Evolutionary conservation across 2,888 invertebrate genomes (phyloP).

Genomic region (Spodoptera picta): DNA sequence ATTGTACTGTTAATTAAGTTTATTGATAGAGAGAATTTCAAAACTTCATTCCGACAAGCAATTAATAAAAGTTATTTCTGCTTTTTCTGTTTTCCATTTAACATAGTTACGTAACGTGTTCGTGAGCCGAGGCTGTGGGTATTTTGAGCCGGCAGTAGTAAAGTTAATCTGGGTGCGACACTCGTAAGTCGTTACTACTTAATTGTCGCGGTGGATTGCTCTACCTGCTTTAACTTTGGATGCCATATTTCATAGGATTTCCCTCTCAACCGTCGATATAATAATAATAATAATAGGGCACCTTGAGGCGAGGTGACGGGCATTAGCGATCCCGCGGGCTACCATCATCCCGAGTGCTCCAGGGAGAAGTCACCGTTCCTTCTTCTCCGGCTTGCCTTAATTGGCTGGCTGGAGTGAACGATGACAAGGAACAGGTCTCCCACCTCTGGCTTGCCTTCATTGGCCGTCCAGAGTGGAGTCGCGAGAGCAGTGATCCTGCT

Average conservation of each 20-base stretch:
- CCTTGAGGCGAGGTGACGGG: too few relatives aligned
- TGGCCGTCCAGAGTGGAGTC: too few relatives aligned
- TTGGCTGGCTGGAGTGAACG: too few relatives aligned
- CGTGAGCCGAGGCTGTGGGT: conserved; percentile 12
- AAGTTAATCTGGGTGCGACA: conserved; percentile 38
- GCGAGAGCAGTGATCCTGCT: too few relatives aligned
- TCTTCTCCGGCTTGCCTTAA: too few relatives aligned
- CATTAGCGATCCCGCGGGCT: too few relatives aligned
- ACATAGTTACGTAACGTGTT: conserved; percentile 24
- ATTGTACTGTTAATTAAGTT: conserved; percentile 60
- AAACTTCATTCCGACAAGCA: conserved; percentile 39
- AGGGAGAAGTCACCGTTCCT: too few relatives aligned
- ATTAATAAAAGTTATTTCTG: conserved; percentile 39
- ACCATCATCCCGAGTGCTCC: too few relatives aligned
- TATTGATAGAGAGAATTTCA: conserved; percentile 52
- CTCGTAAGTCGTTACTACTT: conserved; percentile 36
- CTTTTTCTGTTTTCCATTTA: conserved; percentile 14
- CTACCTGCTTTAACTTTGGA: conserved; percentile 15
- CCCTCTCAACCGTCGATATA: not conserved
- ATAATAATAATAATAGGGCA: too few relatives aligned
- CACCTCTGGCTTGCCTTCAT: too few relatives aligned
- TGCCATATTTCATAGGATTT: conserved; percentile 29
- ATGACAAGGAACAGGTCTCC: too few relatives aligned
- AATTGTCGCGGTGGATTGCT: conserved; percentile 39
- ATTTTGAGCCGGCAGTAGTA: conserved; percentile 22